A percentile compares a stretch with the other conserved stretches of the same genome.
Conservation (phyloP, 2,888 invertebrate species). For the Drosophila nr. medialis region DNA sequence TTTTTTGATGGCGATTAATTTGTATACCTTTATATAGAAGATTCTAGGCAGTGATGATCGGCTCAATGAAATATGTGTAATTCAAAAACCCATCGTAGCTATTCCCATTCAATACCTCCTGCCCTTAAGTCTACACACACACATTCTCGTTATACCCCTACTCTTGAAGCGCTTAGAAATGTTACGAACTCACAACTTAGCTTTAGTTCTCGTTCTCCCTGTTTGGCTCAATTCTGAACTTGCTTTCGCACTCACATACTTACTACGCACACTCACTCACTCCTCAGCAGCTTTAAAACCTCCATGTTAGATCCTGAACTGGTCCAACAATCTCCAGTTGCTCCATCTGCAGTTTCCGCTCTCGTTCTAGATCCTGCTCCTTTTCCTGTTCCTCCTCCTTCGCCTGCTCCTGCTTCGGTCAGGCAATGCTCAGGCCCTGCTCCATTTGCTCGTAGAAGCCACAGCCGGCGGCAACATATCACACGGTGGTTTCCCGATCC, state of each 20-base stretch:
- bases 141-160: constrained; percentile 27
- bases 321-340: constrained; percentile 37
- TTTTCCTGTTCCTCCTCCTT: constrained; percentile 8
- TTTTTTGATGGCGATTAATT: background rate
- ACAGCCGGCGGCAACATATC: constrained; percentile 85
- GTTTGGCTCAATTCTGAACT: constrained; percentile 36
- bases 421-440: constrained; percentile 57
- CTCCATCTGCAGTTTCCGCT: constrained; percentile 15
- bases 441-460: constrained; percentile 64
- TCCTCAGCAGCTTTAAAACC: constrained; percentile 59
- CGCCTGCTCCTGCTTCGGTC: constrained; percentile 40
- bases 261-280: background rate
- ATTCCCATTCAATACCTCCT: constrained; percentile 24
- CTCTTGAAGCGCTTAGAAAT: constrained; percentile 71
- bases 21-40: constrained; percentile 29
- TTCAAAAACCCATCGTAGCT: constrained; percentile 34
- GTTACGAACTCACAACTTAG: constrained; percentile 62
- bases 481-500: constrained; percentile 96
- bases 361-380: background rate
- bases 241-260: constrained; percentile 19
- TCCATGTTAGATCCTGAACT: constrained; percentile 64
- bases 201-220: constrained; percentile 51
- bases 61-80: constrained; percentile 2
- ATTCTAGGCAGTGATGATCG: constrained; percentile 44
- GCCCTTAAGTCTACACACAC: constrained; percentile 46